Evolutionary conservation across 53 echinoderm and acorn worm species (phyloP), one percentile per base, ranked within the genome.

Genomic region (Crossaster papposus): DNA sequence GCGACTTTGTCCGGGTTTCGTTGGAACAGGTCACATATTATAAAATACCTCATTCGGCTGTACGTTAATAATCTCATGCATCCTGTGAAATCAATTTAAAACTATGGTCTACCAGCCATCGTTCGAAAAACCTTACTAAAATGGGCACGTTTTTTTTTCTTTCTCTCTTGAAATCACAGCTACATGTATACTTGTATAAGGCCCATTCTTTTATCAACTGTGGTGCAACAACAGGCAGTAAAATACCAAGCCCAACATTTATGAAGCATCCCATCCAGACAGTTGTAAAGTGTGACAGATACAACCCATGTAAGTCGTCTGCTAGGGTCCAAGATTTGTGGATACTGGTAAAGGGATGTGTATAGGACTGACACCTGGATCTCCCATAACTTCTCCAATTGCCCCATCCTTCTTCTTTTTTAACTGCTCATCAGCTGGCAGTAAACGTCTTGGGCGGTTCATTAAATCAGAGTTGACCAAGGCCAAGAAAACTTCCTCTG

Each of bases 391-490:
- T 22, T 63, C 34, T 4, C 58, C 44, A 70, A 83, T 52, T 85
- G 52, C 85, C 73, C 31, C 31, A 72, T 53, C 30, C 14, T 20
- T 32, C 6, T 83, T 38, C 35, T 37, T 44, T 30, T 73, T 54
- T 85, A 44, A 85, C 72, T 54, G 29, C 73, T 70, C 2, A 72
- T 85, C 73, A 72, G 72, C 73, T 85, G 85, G 72, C 72, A 85
- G 85, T 85, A 72, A 85, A 51, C 73, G 30, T 85, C 85, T 72
- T 83, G 85, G 72, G 73, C 73, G 34, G 73, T 85, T 85, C 51
- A 85, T 85, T 85, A 72, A 85, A 85, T 85, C 85, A 85, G 26
- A 85, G 37, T 85, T 20, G 52, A 85, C 73, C 85, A 85, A 85
- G 85, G 85, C 71, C 85, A 85, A 73, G 64, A 72, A 71, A n/a